Percentiles rank a stretch among this genome's conserved stretches.
phyloP scores from a whole-genome alignment of 2,888 invertebrate species.

The Eumerus sabulonum region DNA sequence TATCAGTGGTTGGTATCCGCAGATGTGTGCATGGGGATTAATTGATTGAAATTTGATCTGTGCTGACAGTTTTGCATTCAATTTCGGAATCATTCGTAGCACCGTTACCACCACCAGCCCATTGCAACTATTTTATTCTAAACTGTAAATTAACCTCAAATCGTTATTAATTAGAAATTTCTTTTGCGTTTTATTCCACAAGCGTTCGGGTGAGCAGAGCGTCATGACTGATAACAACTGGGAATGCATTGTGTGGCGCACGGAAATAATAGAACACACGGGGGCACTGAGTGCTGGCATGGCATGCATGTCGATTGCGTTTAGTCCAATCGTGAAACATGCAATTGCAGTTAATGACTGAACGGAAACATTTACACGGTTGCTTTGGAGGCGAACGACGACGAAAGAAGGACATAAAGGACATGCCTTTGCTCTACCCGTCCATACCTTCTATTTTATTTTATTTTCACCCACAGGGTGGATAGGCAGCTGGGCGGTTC shows the following conservation, averaged over 20 bases:
- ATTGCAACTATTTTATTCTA: slow-evolving; percentile 6
- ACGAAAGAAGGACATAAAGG: neutral
- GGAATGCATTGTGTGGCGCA: neutral
- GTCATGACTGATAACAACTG: too few species aligned
- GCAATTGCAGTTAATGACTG: slow-evolving; percentile 65
- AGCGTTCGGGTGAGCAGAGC: too few species aligned
- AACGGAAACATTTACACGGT: slow-evolving; percentile 66
- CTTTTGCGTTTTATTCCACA: slow-evolving; percentile 11
- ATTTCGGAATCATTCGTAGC: slow-evolving; percentile 10
- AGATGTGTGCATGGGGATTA: neutral
- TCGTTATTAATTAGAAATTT: slow-evolving; percentile 61
- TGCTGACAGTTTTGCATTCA: slow-evolving; percentile 60
- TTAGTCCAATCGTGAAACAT: slow-evolving; percentile 65
- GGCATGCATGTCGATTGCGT: slow-evolving; percentile 55
- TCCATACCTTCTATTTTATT: too few species aligned
- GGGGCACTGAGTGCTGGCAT: slow-evolving; percentile 28
- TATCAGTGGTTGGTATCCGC: neutral
- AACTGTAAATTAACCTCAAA: slow-evolving; percentile 65
- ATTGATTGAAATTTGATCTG: slow-evolving; percentile 64
- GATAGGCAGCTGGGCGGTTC: slow-evolving; percentile 7
- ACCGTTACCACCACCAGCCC: neutral
- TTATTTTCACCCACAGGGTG: neutral
- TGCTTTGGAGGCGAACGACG: slow-evolving; percentile 36
- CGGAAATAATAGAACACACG: slow-evolving; percentile 18
- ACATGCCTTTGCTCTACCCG: neutral